Evolutionary conservation across 2,113 vertebrate genomes (phyloP).

Genomic region (Bostrychus sinensis): DNA sequence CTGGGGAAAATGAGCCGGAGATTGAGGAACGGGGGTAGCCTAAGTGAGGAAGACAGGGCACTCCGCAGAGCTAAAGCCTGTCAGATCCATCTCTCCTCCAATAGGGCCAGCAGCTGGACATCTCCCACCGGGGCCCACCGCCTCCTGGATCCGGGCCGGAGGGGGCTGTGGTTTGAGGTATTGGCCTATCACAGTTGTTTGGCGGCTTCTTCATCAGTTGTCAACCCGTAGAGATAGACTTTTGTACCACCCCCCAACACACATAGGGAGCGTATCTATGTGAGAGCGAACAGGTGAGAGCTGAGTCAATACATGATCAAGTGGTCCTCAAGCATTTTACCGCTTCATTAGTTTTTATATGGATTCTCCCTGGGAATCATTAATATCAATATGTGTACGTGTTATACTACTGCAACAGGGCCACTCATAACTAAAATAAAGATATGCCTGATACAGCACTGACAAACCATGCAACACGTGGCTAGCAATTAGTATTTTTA

Average conservation of each 20-base stretch:
- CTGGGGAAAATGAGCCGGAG: background rate
- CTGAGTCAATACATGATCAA: background rate
- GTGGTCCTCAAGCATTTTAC: background rate
- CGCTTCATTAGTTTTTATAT: background rate
- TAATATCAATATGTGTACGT: too few species aligned
- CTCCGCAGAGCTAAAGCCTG: slow-evolving; percentile 26
- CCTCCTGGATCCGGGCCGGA: slow-evolving; percentile 1
- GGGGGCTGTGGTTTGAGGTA: slow-evolving; percentile 22
- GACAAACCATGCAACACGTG: too few species aligned
- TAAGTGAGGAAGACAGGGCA: slow-evolving; percentile 30
- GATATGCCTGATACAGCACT: too few species aligned
- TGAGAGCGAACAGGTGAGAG: background rate
- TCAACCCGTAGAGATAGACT: slow-evolving; percentile 28
- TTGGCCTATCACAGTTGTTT: slow-evolving; percentile 34
- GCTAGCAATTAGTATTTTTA: too few species aligned
- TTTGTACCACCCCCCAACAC: background rate
- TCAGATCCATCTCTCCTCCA: slow-evolving; percentile 54
- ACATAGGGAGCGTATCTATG: slow-evolving; percentile 6
- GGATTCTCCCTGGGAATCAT: background rate
- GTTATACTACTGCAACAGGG: too few species aligned
- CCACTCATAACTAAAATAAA: too few species aligned
- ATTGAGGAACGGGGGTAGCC: slow-evolving; percentile 17
- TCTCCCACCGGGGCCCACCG: slow-evolving; percentile 32
- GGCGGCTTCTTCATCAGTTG: slow-evolving; percentile 32
- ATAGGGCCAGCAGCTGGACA: slow-evolving; percentile 49